A percentile compares a stretch with the other conserved stretches of the same genome.
Conservation (phyloP, 2,113 vertebrate genomes). For the Platycercus adscitus region DNA sequence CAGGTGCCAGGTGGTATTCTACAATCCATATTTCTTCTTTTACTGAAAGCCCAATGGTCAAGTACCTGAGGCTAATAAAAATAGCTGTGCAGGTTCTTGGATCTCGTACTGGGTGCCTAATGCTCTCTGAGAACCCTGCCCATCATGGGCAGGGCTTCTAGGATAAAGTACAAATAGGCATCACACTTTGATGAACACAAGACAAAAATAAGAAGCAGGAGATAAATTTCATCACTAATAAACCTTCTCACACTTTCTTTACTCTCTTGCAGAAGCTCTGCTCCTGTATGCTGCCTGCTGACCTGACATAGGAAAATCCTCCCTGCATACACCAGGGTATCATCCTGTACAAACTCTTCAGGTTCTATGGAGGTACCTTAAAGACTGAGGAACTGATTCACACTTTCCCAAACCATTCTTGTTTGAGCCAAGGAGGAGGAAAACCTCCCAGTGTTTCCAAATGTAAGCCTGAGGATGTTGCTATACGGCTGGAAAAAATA, state of each 20-base stretch:
- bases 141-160: background rate
- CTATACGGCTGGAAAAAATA: background rate
- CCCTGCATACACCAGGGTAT: rapidly evolving
- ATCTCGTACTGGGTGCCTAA: background rate
- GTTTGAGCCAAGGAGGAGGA: background rate
- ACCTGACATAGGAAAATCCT: background rate
- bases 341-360: background rate
- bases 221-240: background rate
- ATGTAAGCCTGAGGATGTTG: background rate
- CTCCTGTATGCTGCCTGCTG: background rate
- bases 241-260: background rate
- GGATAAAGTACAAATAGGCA: background rate
- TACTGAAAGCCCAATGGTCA: background rate
- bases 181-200: background rate
- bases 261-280: background rate
- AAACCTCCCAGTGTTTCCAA: background rate
- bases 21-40: background rate
- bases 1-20: background rate
- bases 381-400: background rate
- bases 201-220: background rate
- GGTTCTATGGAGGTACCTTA: background rate
- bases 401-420: background rate
- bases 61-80: background rate
- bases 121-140: background rate
- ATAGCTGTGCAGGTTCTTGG: background rate